These are phyloP conservation scores for Pelodiscus sinensis DNA, from an alignment of 2,113 vertebrate species.

Conservation along the genomic window DNA sequence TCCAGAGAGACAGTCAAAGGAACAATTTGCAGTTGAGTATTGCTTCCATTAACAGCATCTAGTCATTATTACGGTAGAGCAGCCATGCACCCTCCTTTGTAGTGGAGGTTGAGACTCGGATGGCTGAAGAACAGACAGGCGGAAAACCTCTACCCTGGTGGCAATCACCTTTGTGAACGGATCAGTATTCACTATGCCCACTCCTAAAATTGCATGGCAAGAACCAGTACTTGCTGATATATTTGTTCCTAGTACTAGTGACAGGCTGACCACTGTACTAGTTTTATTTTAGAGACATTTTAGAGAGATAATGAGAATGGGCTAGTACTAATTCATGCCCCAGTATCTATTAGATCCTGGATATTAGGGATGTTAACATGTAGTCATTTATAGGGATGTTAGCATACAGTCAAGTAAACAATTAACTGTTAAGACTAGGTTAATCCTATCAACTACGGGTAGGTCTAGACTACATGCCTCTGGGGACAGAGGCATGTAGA, in stretches of 20 bases:
- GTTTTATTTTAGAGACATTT: background rate
- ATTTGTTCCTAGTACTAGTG: background rate
- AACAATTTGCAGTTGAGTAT: background rate
- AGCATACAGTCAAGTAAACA: no score
- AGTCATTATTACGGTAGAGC: background rate
- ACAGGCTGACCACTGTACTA: background rate
- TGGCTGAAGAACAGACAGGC: background rate
- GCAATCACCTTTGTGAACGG: background rate
- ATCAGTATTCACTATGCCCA: background rate
- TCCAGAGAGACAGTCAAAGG: background rate
- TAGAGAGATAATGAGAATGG: background rate
- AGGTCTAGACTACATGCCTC: no score
- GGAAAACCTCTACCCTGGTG: background rate
- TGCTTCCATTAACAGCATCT: background rate
- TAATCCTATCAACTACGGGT: no score
- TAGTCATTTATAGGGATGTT: no score
- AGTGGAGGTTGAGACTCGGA: background rate
- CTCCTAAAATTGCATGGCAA: background rate
- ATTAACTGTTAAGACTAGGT: no score
- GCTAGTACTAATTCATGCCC: background rate
- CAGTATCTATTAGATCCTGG: background rate
- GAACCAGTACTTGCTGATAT: background rate
- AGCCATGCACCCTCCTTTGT: background rate
- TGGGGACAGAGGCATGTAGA: no score
- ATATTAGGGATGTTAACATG: no score